Evolutionary conservation across 2,113 vertebrate genomes (phyloP), one percentile per base, ranked within the genome.

Genomic region (Podilymbus podiceps): DNA sequence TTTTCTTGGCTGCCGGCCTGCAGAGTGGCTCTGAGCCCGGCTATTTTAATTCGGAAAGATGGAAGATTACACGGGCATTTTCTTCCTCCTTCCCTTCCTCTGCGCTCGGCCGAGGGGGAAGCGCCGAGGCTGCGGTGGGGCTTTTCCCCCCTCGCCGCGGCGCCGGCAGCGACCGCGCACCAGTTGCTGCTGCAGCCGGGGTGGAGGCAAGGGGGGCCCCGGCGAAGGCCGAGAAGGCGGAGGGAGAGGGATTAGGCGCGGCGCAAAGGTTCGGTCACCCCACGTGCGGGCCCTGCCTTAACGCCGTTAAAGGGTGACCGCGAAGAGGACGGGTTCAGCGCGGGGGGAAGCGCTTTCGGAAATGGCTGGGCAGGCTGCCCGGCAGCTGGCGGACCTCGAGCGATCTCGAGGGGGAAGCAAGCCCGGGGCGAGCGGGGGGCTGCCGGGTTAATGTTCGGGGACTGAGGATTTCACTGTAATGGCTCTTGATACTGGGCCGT

Each of bases 381-480:
- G n/a, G n/a, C n/a, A n/a, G n/a, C n/a, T n/a, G n/a, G n/a, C n/a
- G n/a, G n/a, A n/a, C n/a, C n/a, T n/a, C n/a, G n/a, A n/a, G n/a
- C n/a, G n/a, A n/a, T n/a, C n/a, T n/a, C n/a, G n/a, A n/a, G n/a
- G n/a, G n/a, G n/a, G 8, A 47, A 33, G 49, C 28, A 47, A 28
- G 30, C 0, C 6, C 6, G 10, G 0, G 1, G 3, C 3, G 12
- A 50, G 1, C n/a, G n/a, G n/a, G n/a, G n/a, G n/a, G n/a, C n/a
- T n/a, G n/a, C n/a, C n/a, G n/a, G n/a, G n/a, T n/a, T n/a, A n/a
- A n/a, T n/a, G n/a, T n/a, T n/a, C n/a, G n/a, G n/a, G n/a, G n/a
- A n/a, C n/a, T n/a, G n/a, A n/a, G n/a, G n/a, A n/a, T n/a, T n/a
- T n/a, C n/a, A n/a, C n/a, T n/a, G n/a, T n/a, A n/a, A n/a, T n/a